Evolutionary conservation across 2,888 invertebrate genomes (phyloP).

Genomic region (Drosophila kuntzei): DNA sequence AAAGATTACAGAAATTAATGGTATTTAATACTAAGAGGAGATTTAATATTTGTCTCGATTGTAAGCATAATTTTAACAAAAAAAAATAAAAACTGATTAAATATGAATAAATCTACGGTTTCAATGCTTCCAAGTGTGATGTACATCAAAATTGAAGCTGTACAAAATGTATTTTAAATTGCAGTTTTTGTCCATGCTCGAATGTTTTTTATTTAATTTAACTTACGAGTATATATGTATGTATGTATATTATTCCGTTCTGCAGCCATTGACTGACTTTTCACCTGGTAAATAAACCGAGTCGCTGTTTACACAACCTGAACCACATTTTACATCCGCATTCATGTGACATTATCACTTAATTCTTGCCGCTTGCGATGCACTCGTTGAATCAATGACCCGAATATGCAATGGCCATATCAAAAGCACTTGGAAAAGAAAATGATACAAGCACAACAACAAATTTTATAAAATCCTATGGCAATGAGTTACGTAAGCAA

Average conservation of each 20-base stretch:
- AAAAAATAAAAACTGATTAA: conserved; percentile 8
- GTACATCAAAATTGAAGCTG: not conserved
- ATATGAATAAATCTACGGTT: not conserved
- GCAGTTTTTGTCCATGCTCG: not conserved
- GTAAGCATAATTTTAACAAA: not conserved
- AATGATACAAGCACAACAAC: not conserved
- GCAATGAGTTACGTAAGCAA: conserved; percentile 36
- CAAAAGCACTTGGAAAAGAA: conserved; percentile 19
- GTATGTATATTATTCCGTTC: not conserved
- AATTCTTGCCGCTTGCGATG: conserved; percentile 37
- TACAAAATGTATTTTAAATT: not conserved
- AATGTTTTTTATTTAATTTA: conserved; percentile 4
- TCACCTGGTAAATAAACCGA: conserved; percentile 23
- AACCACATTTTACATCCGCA: conserved; percentile 23
- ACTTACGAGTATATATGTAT: not conserved
- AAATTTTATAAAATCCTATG: conserved; percentile 4
- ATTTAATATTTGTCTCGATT: not conserved
- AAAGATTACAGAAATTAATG: conserved; percentile 18
- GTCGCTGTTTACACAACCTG: conserved; percentile 21
- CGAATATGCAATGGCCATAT: conserved; percentile 41
- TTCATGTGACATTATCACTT: conserved; percentile 50
- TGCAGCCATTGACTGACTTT: conserved; percentile 25
- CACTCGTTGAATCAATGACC: conserved; percentile 57
- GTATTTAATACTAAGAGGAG: conserved; percentile 6
- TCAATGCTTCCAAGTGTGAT: not conserved